phyloP scores from a whole-genome alignment of 2,888 invertebrate genomes.

The Petrolisthes manimaculis region DNA sequence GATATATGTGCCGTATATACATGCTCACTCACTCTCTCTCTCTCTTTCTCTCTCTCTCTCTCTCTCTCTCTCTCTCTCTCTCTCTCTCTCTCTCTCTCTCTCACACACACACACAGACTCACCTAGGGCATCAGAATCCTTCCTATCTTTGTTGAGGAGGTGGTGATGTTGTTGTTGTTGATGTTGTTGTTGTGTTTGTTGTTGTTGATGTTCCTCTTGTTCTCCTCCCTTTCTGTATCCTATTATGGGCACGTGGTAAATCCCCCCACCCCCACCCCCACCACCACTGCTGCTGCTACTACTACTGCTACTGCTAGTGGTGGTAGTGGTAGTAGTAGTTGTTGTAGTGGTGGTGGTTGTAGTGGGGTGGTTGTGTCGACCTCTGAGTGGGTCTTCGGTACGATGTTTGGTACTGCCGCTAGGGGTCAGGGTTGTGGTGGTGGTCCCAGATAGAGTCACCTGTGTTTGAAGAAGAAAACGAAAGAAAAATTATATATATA shows the following conservation, averaged over 20 bases:
- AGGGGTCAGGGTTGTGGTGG: too few species aligned
- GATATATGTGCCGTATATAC: not conserved
- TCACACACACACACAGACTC: conserved; percentile 19
- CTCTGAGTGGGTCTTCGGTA: not conserved
- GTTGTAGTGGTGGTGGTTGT: not conserved
- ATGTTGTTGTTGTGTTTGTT: not conserved
- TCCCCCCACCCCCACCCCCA: conserved; percentile 37
- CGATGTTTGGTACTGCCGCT: not conserved
- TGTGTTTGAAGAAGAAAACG: too few species aligned
- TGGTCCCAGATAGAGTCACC: too few species aligned
- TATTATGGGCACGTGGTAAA: conserved; percentile 16
- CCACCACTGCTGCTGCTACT: conserved; percentile 50
- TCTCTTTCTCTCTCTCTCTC: not conserved
- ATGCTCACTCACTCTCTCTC: not conserved
- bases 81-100: not conserved
- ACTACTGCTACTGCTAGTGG: conserved; percentile 50
- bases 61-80: not conserved
- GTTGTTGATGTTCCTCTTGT: not conserved
- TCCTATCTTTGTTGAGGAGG: conserved; percentile 31
- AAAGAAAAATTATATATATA: too few species aligned
- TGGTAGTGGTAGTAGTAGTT: not conserved
- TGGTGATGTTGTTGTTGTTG: conserved; percentile 18
- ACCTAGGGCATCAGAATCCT: conserved; percentile 44
- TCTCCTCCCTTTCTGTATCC: conserved; percentile 30
- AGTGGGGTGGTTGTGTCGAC: not conserved